Evolutionary conservation across 2,888 invertebrate species (phyloP), one percentile per base, ranked within the genome.

Genomic region (Clanis bilineata): DNA sequence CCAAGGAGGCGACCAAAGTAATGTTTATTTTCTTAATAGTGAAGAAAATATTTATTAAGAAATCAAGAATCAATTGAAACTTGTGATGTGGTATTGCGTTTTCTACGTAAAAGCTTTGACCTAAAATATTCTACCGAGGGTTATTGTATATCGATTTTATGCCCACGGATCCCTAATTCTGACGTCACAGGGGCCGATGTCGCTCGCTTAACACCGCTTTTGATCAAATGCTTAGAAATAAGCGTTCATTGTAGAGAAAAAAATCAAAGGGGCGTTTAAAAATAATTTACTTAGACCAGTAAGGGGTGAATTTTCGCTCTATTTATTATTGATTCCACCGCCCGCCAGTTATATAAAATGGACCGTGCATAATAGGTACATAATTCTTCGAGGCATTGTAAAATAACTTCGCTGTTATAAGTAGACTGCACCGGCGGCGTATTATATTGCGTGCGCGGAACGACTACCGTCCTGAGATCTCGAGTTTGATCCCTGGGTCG

Each of bases 181-280:
- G 65, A 66, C 66, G 66, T 64, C 63, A 63, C 32, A 51, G 9
- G 18, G 51, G 18, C 51, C 32, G 56, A 55, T 63, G 57, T 58
- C 66, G 64, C 43, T 61, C 63, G 61, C 57, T 57, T 38, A 62
- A 43, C 65, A 66, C 64, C 64, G 69, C 71, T 64, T 70, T 74
- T 75, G 74, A 75, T 74, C 73, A 65, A 51, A 47, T 47, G 47
- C n/a, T 65, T 61, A 58, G 63, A 63, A 58, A 64, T 51, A 51
- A 51, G 59, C 60, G 58, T 60, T 66, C 65, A 61, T 47, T 64
- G 62, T 67, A 64, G 62, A 63, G 61, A 67, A 66, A 68, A n/a
- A 68, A 68, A 63, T 59, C 60, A 28, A 38, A 54, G 39, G 61
- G 56, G 28, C 60, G 56, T 66, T 62, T 60, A 62, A 44, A 38